These are phyloP conservation scores for Lordiphosa fenestrarum DNA, from an alignment of 2,888 invertebrate genomes.

Conservation along the genomic window DNA sequence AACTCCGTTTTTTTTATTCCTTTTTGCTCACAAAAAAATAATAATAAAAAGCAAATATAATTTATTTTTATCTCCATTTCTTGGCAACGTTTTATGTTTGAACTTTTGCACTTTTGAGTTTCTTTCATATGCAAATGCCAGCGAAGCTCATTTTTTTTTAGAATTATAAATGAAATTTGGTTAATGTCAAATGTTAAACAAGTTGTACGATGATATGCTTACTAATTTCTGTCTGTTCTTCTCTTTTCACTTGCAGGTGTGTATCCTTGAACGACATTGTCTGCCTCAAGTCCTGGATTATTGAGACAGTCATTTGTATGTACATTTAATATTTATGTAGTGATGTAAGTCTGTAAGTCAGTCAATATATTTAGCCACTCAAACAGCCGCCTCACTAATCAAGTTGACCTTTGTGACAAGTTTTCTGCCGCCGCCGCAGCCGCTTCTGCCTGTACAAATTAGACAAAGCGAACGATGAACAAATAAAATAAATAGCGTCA, in stretches of 20 bases:
- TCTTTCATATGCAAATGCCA: conserved; percentile 46
- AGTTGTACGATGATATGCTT: conserved; percentile 11
- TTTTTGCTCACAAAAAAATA: neutral
- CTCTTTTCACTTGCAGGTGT: conserved; percentile 51
- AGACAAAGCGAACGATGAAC: conserved; percentile 4
- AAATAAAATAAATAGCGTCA: conserved; percentile 6
- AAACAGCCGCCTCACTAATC: conserved; percentile 51
- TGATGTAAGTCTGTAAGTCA: conserved; percentile 28
- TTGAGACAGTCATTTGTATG: conserved; percentile 61
- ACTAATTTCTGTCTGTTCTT: conserved; percentile 6
- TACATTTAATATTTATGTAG: conserved; percentile 17
- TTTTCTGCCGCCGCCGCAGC: conserved; percentile 7
- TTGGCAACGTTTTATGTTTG: conserved; percentile 52
- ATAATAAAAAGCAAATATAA: conserved; percentile 47
- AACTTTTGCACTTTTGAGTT: conserved; percentile 67
- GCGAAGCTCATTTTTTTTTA: conserved; percentile 30
- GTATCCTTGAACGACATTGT: conserved; percentile 52
- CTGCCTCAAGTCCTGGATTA: conserved; percentile 76
- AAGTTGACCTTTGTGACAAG: conserved; percentile 64
- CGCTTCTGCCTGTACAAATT: conserved; percentile 3
- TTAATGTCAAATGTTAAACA: conserved; percentile 18
- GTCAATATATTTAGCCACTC: conserved; percentile 21
- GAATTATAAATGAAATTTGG: conserved; percentile 11
- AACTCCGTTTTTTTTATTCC: no score
- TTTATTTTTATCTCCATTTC: conserved; percentile 57